Evolutionary conservation across 1,140 invertebrate species (phyloP), one percentile per base, ranked within the genome.

Genomic region (Saccostrea cuccullata): DNA sequence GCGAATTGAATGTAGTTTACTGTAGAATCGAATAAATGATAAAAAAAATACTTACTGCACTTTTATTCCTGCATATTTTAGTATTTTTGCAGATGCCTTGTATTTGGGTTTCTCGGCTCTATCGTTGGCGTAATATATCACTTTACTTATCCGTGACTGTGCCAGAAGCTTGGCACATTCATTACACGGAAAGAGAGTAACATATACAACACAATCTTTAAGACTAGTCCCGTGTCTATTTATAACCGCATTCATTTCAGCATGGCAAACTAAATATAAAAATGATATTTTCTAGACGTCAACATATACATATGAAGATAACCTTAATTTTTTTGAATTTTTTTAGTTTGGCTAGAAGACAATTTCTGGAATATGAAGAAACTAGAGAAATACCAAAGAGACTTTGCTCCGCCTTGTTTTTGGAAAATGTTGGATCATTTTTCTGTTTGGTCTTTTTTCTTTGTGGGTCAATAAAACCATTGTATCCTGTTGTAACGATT

Each of bases 121-220:
- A 93, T 98, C 98, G 94, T 98, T 97, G 0, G 96, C 97, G 88
- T 98, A 94, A 94, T 98, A 99, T 17, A 98, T 94, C 5, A 95
- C 93, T 93, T 97, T 95, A 88, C 95, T 97, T 17, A 99, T 98
- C 4, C 98, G 97, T n/a, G 98, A 97, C 93, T 99, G 98, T 92
- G 99, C 98, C 20, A 99, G 98, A 4, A 98, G 95, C 95, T 99
- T 99, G 0, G 98, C 97, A 96, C 98, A 99, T 95, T 99, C 98
- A 93, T 99, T 98, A 92, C 98, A 99, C 0, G 98, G 98, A 94
- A 98, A 99, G 3, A 98, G 94, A 0, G 96, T 96, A 0, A 98
- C 97, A 94, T 98, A 99, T 0, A 99, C 96, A 0, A 96, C 96
- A 91, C 98, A 98, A 87, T 96, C 96, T 91, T 96, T 96, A 0